These are phyloP conservation scores for Mormyrus iriodes DNA, from an alignment of 2,113 vertebrate species.

Conservation along the genomic window DNA sequence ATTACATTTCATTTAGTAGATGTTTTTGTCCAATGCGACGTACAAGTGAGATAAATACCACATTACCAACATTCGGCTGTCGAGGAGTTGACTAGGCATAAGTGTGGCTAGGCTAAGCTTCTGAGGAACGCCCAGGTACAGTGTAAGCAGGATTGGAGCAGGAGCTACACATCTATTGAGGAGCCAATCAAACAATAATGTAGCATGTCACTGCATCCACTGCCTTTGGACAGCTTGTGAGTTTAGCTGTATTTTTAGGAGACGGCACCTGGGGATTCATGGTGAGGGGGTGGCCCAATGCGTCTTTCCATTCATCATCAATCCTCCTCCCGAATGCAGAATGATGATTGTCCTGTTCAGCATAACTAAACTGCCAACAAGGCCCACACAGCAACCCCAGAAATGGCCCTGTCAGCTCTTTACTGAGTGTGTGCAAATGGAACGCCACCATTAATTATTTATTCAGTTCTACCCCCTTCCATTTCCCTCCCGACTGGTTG, in stretches of 20 bases:
- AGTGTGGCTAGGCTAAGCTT: not conserved
- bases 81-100: not conserved
- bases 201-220: not conserved
- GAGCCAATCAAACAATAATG: not conserved
- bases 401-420: not conserved
- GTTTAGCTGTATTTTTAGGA: not conserved
- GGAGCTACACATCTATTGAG: not conserved
- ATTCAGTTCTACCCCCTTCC: not conserved
- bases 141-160: not conserved
- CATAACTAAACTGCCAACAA: not conserved
- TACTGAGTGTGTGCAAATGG: not conserved
- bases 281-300: not conserved
- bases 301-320: not conserved
- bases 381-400: not conserved
- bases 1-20: not conserved
- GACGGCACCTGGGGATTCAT: not conserved
- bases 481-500: not conserved
- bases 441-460: not conserved
- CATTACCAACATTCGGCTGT: not conserved
- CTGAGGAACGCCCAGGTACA: not conserved
- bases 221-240: not conserved
- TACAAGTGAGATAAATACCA: not conserved
- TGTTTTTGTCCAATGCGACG: not conserved
- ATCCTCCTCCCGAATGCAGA: not conserved
- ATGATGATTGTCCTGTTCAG: not conserved